Evolutionary conservation across 1,140 invertebrate species (phyloP).

Genomic region (Calycopis cecrops): DNA sequence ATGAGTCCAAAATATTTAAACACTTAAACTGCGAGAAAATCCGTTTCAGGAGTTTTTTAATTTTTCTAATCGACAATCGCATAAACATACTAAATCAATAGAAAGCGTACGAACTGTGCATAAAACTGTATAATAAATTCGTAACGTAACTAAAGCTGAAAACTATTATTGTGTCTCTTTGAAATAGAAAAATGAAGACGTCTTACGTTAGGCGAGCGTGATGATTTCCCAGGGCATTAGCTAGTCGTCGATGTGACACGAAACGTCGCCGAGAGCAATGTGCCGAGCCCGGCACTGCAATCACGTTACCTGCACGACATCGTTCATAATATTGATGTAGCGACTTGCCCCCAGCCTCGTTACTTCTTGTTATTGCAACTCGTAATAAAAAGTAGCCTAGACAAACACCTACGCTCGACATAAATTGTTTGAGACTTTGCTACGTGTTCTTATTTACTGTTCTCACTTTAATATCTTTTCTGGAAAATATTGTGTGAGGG

Average conservation of each 20-base stretch:
- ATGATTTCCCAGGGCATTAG: constrained; percentile 62
- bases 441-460: neutral
- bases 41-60: too few relatives aligned
- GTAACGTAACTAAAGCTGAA: too few relatives aligned
- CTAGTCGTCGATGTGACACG: constrained; percentile 36
- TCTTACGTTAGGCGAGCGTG: constrained; percentile 21
- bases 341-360: constrained; percentile 16
- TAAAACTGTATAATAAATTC: too few relatives aligned
- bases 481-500: neutral
- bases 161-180: neutral
- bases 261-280: constrained; percentile 11
- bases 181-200: constrained; percentile 10
- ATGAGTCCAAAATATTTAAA: too few relatives aligned
- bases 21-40: too few relatives aligned
- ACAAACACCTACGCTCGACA: neutral
- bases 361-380: constrained; percentile 18
- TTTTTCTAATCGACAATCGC: too few relatives aligned
- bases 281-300: constrained; percentile 26
- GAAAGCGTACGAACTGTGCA: too few relatives aligned
- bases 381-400: constrained; percentile 15
- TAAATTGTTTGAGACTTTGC: constrained; percentile 3
- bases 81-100: too few relatives aligned
- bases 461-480: neutral
- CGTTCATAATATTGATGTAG: constrained; percentile 21
- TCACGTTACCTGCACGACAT: constrained; percentile 34